Percentiles rank a stretch among this genome's conserved stretches.
phyloP scores from a whole-genome alignment of 2,888 invertebrate species.

The Tanypteryx hageni region DNA sequence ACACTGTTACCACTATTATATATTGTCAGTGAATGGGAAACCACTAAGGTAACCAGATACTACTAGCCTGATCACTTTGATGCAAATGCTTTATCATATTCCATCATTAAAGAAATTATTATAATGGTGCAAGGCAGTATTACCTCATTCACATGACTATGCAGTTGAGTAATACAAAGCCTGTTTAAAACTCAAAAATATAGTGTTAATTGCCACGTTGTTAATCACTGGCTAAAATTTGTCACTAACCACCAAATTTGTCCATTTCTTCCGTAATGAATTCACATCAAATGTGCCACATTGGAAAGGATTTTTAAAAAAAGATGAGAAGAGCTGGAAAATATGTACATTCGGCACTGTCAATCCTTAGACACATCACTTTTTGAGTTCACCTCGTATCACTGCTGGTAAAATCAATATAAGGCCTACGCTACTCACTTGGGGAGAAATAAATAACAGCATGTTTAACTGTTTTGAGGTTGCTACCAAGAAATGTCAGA shows the following conservation, averaged over 20 bases:
- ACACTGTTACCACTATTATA: constrained; percentile 37
- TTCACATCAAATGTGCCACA: constrained; percentile 50
- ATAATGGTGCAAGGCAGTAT: constrained; percentile 52
- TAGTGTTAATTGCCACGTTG: constrained; percentile 31
- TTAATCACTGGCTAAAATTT: constrained; percentile 56
- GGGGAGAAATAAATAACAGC: constrained; percentile 63
- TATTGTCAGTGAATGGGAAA: constrained; percentile 54
- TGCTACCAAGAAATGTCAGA: constrained; percentile 58
- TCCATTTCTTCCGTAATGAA: constrained; percentile 12
- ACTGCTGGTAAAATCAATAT: constrained; percentile 53
- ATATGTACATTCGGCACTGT: constrained; percentile 62
- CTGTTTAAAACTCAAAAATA: constrained; percentile 26
- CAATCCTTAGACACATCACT: constrained; percentile 60
- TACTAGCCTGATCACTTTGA: constrained; percentile 53
- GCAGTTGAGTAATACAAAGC: constrained; percentile 30
- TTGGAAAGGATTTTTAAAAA: constrained; percentile 18
- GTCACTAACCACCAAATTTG: constrained; percentile 54
- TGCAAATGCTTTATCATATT: constrained; percentile 47
- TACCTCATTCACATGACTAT: constrained; percentile 7
- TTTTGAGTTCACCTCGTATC: constrained; percentile 55
- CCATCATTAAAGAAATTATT: constrained; percentile 35
- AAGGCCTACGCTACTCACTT: constrained; percentile 55
- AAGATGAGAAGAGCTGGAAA: constrained; percentile 59
- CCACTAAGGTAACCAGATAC: constrained; percentile 54
- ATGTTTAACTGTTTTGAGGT: constrained; percentile 61